Evolutionary conservation across 2,888 invertebrate species (phyloP).

Genomic region (Drosophila melanosoma): DNA sequence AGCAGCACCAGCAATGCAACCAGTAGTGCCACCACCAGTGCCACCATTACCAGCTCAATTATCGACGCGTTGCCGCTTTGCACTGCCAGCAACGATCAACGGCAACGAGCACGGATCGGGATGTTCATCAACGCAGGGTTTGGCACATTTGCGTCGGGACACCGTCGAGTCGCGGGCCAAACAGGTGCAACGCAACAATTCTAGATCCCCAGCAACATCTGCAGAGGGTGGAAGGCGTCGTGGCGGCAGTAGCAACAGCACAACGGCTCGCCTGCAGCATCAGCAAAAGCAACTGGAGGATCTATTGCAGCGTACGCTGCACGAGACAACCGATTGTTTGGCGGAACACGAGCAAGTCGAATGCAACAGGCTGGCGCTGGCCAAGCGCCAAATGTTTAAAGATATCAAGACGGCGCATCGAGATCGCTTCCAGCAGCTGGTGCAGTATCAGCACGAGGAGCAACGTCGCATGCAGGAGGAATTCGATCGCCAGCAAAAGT

Average conservation of each 20-base stretch:
- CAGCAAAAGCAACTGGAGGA: conserved; percentile 47
- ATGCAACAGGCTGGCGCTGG: conserved; percentile 32
- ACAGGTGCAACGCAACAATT: conserved; percentile 71
- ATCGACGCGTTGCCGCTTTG: conserved; percentile 26
- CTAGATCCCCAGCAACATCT: conserved; percentile 12
- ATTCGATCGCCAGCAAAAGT: conserved; percentile 88
- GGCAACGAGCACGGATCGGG: neutral
- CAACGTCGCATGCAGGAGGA: conserved; percentile 88
- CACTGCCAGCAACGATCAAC: neutral
- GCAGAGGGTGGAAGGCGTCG: neutral
- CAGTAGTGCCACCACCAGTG: neutral
- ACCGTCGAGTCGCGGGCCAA: conserved; percentile 83
- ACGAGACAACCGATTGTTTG: conserved; percentile 22
- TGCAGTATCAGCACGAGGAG: conserved; percentile 88
- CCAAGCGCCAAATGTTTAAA: conserved; percentile 49
- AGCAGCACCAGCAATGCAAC: neutral
- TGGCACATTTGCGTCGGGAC: conserved; percentile 72
- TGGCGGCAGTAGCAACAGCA: conserved; percentile 13
- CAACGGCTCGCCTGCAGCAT: conserved; percentile 32
- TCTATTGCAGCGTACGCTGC: conserved; percentile 42
- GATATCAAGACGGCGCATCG: conserved; percentile 88
- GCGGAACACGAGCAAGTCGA: conserved; percentile 28
- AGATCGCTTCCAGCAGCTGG: conserved; percentile 87
- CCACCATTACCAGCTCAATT: neutral
- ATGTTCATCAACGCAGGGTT: conserved; percentile 18